phyloP scores from a whole-genome alignment of 2,888 invertebrate species.

The Amphipyra berbera region DNA sequence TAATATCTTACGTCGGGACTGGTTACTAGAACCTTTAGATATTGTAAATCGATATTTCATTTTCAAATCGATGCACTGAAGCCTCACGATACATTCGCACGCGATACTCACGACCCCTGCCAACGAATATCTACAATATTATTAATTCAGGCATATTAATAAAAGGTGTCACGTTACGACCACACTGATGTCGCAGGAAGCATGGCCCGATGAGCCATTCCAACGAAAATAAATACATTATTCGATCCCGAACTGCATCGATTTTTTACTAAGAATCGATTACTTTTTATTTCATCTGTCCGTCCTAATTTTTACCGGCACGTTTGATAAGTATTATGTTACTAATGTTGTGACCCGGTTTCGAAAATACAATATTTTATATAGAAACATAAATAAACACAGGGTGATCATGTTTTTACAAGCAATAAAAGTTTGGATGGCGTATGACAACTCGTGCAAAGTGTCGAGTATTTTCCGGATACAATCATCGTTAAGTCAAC shows the following conservation, averaged over 20 bases:
- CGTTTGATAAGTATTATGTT: constrained; percentile 67
- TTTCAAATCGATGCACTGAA: constrained; percentile 82
- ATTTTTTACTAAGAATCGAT: constrained; percentile 76
- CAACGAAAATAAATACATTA: constrained; percentile 84
- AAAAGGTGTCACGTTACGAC: constrained; percentile 87
- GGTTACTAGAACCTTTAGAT: constrained; percentile 54
- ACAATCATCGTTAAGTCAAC: constrained; percentile 79
- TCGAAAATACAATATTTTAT: constrained; percentile 65
- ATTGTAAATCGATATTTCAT: constrained; percentile 83
- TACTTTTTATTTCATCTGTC: constrained; percentile 77
- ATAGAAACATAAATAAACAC: constrained; percentile 65
- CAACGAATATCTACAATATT: constrained; percentile 86
- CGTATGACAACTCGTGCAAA: constrained; percentile 63
- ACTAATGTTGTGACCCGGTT: constrained; percentile 69
- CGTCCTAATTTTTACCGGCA: constrained; percentile 63
- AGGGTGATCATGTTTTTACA: constrained; percentile 71
- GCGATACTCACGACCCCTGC: constrained; percentile 81
- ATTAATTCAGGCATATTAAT: constrained; percentile 89
- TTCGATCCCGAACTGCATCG: constrained; percentile 75
- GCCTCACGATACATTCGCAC: constrained; percentile 87
- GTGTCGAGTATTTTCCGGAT: constrained; percentile 65
- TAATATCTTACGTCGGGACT: constrained; percentile 43
- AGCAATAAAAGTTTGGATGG: constrained; percentile 72
- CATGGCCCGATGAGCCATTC: constrained; percentile 84
- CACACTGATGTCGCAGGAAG: constrained; percentile 89